Base-by-base conservation (phyloP, 2,113 vertebrate genomes). In the Mormyrus lacerda region DNA sequence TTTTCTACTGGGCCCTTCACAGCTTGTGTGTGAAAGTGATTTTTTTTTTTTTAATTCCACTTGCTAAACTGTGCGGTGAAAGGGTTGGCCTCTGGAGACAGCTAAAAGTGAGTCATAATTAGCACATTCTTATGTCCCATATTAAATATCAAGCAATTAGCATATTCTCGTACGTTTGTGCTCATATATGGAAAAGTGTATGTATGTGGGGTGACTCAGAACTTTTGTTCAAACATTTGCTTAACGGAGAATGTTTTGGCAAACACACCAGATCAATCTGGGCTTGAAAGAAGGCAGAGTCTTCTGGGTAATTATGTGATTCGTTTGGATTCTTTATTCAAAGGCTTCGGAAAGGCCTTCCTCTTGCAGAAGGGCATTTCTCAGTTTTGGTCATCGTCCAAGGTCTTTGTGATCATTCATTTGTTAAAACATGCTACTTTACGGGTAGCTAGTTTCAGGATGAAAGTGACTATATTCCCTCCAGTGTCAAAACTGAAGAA, bases 41-140 rank as follows among this genome's bases (percentile, higher is more conserved):
- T 89, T 91, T 84, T 88, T 89, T 88, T 65, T 47, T 90, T 61
- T 89, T 95, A 93, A 94, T 94, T 94, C 94, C 93, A 90, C 93
- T 96, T 95, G 94, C 96, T 96, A 95, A 92, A 93, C 82, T 95
- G 4, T 79, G 92, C 94, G 93, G 90, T 93, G 91, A 93, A 93
- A 94, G 92, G 92, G 93, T 88, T 92, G 93, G 95, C 94, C 94
- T 93, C 92, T 91, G 91, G 94, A 94, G 94, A 95, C 89, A 92
- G 94, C 93, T 93, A 94, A 94, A 95, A 94, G 94, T 92, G 93
- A 93, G 91, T 88, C 96, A 95, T 97, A 97, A 98, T 98, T 97
- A 98, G 95, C 92, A 39, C 94, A 97, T 96, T 98, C 97, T 97
- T 97, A 98, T 97, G 97, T 95, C 94, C 95, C 92, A 93, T 95